Evolutionary conservation across 1,140 invertebrate genomes (phyloP).

Genomic region (Hyles euphorbiae): DNA sequence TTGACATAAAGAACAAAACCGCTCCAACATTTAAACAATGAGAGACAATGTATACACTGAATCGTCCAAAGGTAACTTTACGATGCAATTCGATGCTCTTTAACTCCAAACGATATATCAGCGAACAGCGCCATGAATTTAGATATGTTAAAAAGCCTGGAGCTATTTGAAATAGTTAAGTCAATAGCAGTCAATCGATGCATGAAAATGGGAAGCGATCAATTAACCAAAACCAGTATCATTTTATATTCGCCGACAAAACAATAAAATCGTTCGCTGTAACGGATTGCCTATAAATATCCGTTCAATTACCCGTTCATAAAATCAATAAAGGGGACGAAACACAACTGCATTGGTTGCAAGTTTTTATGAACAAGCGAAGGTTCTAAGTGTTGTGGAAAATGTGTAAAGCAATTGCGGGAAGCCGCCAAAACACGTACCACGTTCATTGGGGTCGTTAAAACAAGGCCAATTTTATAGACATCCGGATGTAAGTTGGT

Average conservation of each 20-base stretch:
- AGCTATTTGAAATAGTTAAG: neutral
- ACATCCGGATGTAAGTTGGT: constrained; percentile 16
- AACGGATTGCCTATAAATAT: constrained; percentile 23
- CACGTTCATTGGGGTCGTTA: constrained; percentile 61
- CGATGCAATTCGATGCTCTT: neutral
- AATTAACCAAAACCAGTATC: constrained; percentile 14
- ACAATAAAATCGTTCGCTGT: constrained; percentile 25
- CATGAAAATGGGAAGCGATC: neutral
- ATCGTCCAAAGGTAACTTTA: neutral
- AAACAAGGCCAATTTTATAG: constrained; percentile 35
- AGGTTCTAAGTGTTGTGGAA: constrained; percentile 13
- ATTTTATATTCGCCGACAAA: constrained; percentile 22
- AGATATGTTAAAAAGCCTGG: neutral
- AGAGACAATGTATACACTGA: neutral
- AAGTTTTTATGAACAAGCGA: constrained; percentile 12
- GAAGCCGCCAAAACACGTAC: constrained; percentile 65
- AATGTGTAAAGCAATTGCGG: constrained; percentile 54
- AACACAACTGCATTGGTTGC: constrained; percentile 8
- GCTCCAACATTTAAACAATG: neutral
- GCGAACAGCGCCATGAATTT: neutral
- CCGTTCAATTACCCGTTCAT: constrained; percentile 11
- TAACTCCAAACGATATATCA: neutral
- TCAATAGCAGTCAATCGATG: constrained; percentile 3
- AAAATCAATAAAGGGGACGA: constrained; percentile 14
- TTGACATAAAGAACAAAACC: no score